These are phyloP conservation scores for Coleophora flavipennella DNA, from an alignment of 2,888 invertebrate species.

Conservation along the genomic window DNA sequence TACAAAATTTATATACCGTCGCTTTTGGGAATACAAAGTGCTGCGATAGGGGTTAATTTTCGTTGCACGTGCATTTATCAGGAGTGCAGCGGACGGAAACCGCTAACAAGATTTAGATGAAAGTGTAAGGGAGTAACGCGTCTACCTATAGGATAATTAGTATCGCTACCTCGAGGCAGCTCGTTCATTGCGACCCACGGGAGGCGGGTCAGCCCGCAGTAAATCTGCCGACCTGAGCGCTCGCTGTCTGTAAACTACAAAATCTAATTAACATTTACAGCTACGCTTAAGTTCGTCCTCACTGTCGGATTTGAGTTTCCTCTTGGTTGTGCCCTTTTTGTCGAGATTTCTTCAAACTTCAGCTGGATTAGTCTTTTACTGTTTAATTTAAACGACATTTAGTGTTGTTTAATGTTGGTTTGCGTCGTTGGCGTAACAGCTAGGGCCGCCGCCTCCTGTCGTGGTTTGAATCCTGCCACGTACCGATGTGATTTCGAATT, in stretches of 20 bases:
- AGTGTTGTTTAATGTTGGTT: conserved; percentile 4
- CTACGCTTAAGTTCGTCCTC: conserved; percentile 59
- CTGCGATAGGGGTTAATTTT: conserved; percentile 27
- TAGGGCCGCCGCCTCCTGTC: no score
- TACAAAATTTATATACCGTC: conserved; percentile 4
- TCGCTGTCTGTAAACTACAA: conserved; percentile 70
- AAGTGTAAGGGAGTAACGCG: conserved; percentile 45
- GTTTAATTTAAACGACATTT: conserved; percentile 21
- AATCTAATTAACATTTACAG: conserved; percentile 72
- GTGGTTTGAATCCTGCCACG: no score
- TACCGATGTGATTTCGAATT: no score
- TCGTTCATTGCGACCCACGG: conserved; percentile 66
- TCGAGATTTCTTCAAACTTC: conserved; percentile 31
- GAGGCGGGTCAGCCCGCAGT: conserved; percentile 68
- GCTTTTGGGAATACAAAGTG: conserved; percentile 8
- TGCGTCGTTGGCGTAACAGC: no score
- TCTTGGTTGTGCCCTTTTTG: conserved; percentile 45
- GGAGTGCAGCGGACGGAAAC: conserved; percentile 42
- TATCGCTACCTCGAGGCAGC: conserved; percentile 66
- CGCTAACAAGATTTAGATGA: conserved; percentile 58
- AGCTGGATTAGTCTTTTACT: conserved; percentile 7
- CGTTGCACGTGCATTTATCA: conserved; percentile 45
- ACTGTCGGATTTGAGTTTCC: conserved; percentile 60
- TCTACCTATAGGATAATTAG: conserved; percentile 67
- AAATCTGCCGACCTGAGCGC: conserved; percentile 69